Conservation (phyloP, 2,113 vertebrate species). For the Chrysochloris asiatica region DNA sequence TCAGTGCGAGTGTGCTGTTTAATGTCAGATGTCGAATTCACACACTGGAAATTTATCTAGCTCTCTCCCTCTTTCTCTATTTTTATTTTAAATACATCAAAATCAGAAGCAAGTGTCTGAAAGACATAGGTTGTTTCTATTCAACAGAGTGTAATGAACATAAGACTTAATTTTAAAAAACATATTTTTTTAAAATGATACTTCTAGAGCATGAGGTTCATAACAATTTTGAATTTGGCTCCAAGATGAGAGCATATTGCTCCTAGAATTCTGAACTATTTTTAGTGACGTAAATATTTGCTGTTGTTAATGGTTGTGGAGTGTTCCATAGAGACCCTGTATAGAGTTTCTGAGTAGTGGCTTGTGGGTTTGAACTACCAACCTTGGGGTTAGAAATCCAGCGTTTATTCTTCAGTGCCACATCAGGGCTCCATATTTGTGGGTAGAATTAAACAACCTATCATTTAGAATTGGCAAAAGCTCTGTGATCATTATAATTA, state of each 20-base stretch:
- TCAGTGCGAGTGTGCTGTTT: neutral
- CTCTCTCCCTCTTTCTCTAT: neutral
- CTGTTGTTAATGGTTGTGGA: no score
- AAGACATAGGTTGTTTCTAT: no score
- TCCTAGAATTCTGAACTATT: constrained; percentile 27
- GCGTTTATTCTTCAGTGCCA: no score
- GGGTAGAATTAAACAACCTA: neutral
- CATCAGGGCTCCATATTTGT: no score
- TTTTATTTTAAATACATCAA: constrained; percentile 17
- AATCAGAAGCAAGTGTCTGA: constrained; percentile 1
- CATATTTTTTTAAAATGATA: constrained; percentile 6
- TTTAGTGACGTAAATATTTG: constrained; percentile 38
- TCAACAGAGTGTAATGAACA: neutral
- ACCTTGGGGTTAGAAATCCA: no score
- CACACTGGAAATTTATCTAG: neutral
- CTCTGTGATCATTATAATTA: neutral
- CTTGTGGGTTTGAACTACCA: no score
- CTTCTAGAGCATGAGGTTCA: neutral
- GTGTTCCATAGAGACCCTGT: no score
- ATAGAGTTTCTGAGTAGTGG: no score
- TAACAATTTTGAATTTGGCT: constrained; percentile 7
- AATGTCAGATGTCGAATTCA: constrained; percentile 47
- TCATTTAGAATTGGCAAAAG: constrained; percentile 7
- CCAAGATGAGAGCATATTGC: neutral
- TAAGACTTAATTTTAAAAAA: constrained; percentile 20